Percentiles rank a stretch among this genome's conserved stretches.
Conservation (phyloP, 37 sponge, comb jelly and placozoan genomes). For the Petrosia ficiformis region DNA sequence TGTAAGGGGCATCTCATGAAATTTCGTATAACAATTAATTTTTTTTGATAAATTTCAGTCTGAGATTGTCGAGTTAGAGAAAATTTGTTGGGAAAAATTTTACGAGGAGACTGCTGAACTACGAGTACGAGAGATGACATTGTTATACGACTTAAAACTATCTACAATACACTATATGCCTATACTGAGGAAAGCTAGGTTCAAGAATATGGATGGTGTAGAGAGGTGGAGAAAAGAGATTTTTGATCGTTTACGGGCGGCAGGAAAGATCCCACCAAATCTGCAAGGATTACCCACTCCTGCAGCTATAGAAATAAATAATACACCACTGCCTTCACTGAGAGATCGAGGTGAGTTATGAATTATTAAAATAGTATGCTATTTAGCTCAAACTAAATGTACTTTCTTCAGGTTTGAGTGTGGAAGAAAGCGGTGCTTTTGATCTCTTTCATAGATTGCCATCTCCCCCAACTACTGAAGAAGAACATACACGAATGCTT, state of each 20-base stretch:
- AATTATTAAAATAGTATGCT: neutral
- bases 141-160: constrained; percentile 34
- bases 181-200: constrained; percentile 22
- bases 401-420: neutral
- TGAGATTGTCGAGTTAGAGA: constrained; percentile 13
- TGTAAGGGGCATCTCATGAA: neutral
- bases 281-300: neutral
- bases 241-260: neutral
- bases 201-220: constrained; percentile 4
- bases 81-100: neutral
- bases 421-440: neutral
- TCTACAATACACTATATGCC: neutral
- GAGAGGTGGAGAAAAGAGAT: constrained; percentile 1
- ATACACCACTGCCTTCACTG: neutral
- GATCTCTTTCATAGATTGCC: neutral
- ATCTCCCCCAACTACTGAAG: neutral
- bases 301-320: neutral
- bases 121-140: constrained; percentile 46
- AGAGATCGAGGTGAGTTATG: neutral
- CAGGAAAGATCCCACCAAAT: neutral
- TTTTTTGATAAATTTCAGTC: neutral
- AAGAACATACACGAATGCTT: too few species aligned
- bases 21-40: neutral
- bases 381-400: neutral
- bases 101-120: constrained; percentile 24